Base-by-base conservation (phyloP, 1,140 invertebrate species). In the Mizuhopecten yessoensis region DNA sequence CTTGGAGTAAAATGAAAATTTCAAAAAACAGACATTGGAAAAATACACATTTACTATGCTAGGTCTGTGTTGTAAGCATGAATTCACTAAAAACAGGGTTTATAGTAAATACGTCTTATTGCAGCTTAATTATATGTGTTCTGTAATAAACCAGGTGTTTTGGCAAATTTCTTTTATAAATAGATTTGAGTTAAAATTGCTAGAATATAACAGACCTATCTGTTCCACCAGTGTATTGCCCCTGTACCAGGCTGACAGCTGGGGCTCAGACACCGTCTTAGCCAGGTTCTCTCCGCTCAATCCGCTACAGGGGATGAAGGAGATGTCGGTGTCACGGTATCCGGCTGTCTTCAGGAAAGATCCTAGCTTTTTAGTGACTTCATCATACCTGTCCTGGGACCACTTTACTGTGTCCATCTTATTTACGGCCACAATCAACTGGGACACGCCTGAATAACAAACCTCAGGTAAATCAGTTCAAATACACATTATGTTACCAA, bases 321-420 rank as follows among this genome's bases (percentile, higher is more conserved):
- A 98, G 0, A 99, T 97, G 96, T 99, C 98, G 10, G 97, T 97
- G 36, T 99, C 99, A 95, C 98, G 98, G 95, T 98, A 99, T 5
- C 99, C 99, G n/a, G 98, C 98, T 97, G 99, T 98, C 96, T 98
- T 99, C 0, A 99, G 96, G 95, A 99, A 99, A n/a, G 97, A 94
- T 91, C 97, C 98, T 34, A 99, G 97, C 96, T 99, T 99, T 87
- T 97, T 97, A 0, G 97, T 97, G 88, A 99, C 99, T 95, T 99
- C 98, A 93, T 98, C 97, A 96, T 98, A 99, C 93, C 99, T 97
- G 87, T 98, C 97, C 95, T 98, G 87, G 33, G 94, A 94, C 97
- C 97, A 97, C 13, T 97, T 96, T 0, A 97, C 95, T 23, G 97
- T 97, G 93, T 97, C 97, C 96, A 97, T 96, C 94, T 97, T 97